phyloP scores from a whole-genome alignment of 2,888 invertebrate genomes.

The Metallyticus violacea region DNA sequence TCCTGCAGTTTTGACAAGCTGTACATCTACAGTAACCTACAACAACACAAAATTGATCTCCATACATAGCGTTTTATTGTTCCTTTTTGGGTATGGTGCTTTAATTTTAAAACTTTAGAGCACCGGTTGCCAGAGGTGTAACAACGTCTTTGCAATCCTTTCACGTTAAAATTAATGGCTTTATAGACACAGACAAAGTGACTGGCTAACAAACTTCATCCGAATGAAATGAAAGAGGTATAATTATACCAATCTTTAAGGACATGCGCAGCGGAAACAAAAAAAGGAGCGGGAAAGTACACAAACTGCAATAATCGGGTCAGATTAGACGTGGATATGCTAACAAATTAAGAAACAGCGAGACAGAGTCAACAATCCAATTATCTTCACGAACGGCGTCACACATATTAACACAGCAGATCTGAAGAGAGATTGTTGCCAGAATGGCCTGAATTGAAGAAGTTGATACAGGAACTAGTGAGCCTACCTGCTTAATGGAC shows the following conservation, averaged over 20 bases:
- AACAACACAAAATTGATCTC: background rate
- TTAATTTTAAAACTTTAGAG: background rate
- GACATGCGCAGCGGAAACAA: background rate
- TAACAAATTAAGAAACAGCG: constrained; percentile 1
- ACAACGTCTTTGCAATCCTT: background rate
- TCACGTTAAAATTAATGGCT: background rate
- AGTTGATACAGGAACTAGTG: background rate
- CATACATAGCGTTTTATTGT: background rate
- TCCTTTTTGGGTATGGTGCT: background rate
- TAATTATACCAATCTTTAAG: background rate
- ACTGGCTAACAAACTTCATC: background rate
- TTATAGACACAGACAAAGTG: background rate
- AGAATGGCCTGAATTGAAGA: background rate
- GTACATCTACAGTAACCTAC: background rate
- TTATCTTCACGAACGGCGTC: background rate
- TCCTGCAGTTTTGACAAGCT: background rate
- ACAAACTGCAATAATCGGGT: background rate
- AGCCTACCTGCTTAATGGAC: background rate
- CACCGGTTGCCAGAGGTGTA: background rate
- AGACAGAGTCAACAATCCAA: constrained; percentile 5
- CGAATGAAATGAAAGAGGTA: background rate
- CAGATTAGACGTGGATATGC: background rate
- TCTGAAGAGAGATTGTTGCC: background rate
- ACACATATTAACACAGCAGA: background rate
- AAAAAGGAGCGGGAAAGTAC: background rate